Percentiles rank a stretch among this genome's conserved stretches.
Conservation (phyloP, 2,888 invertebrate genomes). For the Odontomyia ornata region DNA sequence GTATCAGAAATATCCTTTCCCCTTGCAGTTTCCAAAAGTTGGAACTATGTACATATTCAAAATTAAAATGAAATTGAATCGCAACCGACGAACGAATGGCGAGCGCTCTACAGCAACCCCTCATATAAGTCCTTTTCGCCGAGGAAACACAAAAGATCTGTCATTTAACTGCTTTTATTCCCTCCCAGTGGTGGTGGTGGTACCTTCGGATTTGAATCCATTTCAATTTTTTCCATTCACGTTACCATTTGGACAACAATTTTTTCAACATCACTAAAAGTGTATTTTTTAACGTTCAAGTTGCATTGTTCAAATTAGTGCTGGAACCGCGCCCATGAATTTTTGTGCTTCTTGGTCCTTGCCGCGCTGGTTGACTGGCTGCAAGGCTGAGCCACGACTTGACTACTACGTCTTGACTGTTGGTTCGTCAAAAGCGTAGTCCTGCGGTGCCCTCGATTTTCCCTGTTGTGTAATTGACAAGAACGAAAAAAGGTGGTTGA, state of each 20-base stretch:
- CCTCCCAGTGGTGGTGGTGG: constrained; percentile 7
- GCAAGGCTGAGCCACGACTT: too few relatives aligned
- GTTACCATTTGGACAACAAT: constrained; percentile 26
- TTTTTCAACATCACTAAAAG: constrained; percentile 3
- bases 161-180: constrained; percentile 10
- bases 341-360: background rate
- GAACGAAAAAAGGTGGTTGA: constrained; percentile 32
- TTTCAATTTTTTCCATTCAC: constrained; percentile 1
- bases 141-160: constrained; percentile 15
- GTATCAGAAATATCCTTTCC: background rate
- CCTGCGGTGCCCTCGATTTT: constrained; percentile 20
- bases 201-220: background rate
- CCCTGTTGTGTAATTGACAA: constrained; percentile 29
- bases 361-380: background rate
- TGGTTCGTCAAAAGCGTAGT: constrained; percentile 6
- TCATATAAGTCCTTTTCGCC: background rate
- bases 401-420: background rate
- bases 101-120: background rate
- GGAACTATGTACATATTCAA: background rate
- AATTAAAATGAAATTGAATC: constrained; percentile 15
- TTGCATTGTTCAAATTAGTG: constrained; percentile 30
- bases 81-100: constrained; percentile 12
- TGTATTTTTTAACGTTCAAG: constrained; percentile 24
- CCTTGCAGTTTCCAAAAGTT: background rate
- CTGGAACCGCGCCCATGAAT: constrained; percentile 14